These are phyloP conservation scores for Pogona vitticeps DNA, from an alignment of 2,113 vertebrate genomes.

Conservation along the genomic window DNA sequence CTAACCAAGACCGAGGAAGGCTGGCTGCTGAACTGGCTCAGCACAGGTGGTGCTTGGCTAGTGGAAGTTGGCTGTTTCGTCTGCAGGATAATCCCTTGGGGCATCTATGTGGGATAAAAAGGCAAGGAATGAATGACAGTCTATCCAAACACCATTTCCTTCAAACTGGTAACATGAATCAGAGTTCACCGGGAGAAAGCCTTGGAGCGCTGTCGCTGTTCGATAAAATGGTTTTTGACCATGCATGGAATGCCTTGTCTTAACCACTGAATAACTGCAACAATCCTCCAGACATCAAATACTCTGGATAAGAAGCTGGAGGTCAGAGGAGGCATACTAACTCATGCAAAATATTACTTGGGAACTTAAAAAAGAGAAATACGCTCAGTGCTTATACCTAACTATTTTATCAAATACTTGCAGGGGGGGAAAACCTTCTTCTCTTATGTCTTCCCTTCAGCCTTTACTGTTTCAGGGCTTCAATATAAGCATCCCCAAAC, in stretches of 20 bases:
- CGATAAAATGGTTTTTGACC: neutral
- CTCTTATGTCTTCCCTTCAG: neutral
- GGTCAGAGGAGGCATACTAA: neutral
- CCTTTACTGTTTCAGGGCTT: neutral
- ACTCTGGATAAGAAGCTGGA: neutral
- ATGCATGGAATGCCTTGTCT: neutral
- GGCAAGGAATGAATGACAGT: neutral
- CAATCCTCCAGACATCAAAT: no score
- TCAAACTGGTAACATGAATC: neutral
- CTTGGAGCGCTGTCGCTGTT: neutral
- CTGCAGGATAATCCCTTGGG: constrained; percentile 84
- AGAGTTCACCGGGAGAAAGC: neutral
- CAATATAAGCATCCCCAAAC: neutral
- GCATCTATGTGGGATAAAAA: constrained; percentile 74
- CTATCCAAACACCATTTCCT: no score
- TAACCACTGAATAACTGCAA: neutral
- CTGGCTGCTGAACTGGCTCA: constrained; percentile 63
- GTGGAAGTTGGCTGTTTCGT: constrained; percentile 62
- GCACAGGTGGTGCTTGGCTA: constrained; percentile 46
- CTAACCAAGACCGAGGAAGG: constrained; percentile 68
- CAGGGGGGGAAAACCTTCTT: neutral
- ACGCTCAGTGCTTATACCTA: neutral
- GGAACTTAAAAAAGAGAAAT: neutral
- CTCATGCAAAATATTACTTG: neutral
- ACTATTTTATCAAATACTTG: neutral